Base-by-base conservation (phyloP, 2,113 vertebrate species). In the human region DNA sequence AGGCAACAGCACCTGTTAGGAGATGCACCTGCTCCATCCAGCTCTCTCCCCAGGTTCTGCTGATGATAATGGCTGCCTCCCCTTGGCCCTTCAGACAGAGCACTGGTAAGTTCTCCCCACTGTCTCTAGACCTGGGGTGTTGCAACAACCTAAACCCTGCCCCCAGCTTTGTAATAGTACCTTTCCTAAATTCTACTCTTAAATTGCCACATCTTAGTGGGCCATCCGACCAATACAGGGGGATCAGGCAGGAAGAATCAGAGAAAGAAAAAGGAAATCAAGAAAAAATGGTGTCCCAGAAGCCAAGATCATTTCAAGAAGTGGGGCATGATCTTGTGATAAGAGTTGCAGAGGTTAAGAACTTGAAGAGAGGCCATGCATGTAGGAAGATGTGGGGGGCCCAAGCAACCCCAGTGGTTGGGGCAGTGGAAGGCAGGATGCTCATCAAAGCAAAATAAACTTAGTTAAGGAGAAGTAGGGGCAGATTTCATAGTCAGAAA, bases 351-450 rank as follows among this genome's bases (percentile, higher is more conserved):
- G 48, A 30, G 18, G 25, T 40, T 22, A 14, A 5, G 68, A 40
- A 59, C 10, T 13, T 25, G 50, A 14, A 12, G 9, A 48, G 48
- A 35, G 32, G 17, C 2, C 0, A 18, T 2, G 3, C 4, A 3
- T 10, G 8, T 6, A 32, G 55, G 52, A 3, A 76, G 48, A 40
- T 9, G 52, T 43, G 1, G 23, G 1, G 23, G 73, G 3, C 5
- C n/a, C 7, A 1, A 0, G 22, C 16, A 16, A 10, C 52, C 1
- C 4, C 16, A 2, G 61, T 0, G 27, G 9, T 0, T 1, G 57
- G 48, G n/a, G 16, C 87, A n/a, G 48, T 11, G 16, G 48, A 4
- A 84, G 70, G 32, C 4, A 2, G 48, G 12, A 13, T 10, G 32
- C 35, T 27, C 14, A 66, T 11, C 23, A 57, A 73, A 75, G 22